These are phyloP conservation scores for Tenodera sinensis DNA, from an alignment of 2,888 invertebrate species.

Conservation along the genomic window DNA sequence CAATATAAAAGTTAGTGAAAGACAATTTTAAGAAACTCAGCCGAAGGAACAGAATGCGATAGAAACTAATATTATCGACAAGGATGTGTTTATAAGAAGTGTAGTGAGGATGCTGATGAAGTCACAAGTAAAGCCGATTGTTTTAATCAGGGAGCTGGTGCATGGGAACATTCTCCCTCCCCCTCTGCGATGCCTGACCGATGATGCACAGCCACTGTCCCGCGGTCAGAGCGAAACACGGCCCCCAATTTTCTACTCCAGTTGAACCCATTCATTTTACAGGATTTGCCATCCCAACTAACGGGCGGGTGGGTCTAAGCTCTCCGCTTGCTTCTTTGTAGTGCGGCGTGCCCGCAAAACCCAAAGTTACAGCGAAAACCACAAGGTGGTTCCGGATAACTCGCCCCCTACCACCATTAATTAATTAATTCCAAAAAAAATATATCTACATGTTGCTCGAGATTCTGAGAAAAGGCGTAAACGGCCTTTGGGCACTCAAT, in stretches of 20 bases:
- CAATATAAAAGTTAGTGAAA: no score
- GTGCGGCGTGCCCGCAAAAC: not conserved
- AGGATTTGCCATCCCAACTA: constrained; percentile 20
- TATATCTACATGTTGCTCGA: not conserved
- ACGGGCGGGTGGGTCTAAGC: not conserved
- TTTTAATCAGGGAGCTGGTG: not conserved
- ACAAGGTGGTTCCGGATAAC: not conserved
- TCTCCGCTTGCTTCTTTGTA: not conserved
- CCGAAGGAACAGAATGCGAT: not conserved
- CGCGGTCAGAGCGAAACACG: constrained; percentile 26
- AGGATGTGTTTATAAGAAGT: not conserved
- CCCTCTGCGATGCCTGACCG: constrained; percentile 24
- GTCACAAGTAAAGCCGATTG: not conserved
- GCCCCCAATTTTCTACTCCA: constrained; percentile 29
- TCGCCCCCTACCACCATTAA: not conserved
- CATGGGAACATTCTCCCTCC: not conserved
- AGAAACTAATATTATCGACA: not conserved
- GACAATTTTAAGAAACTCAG: no score
- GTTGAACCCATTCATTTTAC: constrained; percentile 27
- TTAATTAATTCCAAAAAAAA: not conserved
- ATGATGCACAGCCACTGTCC: constrained; percentile 27
- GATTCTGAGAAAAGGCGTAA: no score
- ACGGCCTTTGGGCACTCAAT: no score
- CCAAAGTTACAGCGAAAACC: constrained; percentile 1
- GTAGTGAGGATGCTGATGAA: not conserved